Evolutionary conservation across 2,113 vertebrate genomes (phyloP).

Genomic region (Clupea harengus): DNA sequence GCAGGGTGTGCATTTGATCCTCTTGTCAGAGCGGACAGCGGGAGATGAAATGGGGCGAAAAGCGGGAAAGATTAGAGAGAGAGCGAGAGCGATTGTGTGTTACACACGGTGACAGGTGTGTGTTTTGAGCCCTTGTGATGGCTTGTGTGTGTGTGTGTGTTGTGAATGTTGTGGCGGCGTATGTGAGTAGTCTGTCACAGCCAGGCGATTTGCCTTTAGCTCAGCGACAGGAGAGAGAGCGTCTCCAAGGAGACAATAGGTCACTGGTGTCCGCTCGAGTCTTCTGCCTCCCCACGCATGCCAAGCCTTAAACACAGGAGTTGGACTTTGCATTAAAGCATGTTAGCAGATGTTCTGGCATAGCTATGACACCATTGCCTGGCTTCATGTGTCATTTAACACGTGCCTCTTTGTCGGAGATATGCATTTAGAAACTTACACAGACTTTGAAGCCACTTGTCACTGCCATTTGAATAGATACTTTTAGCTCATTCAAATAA

Average conservation of each 20-base stretch:
- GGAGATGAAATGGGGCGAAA: background rate
- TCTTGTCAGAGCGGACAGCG: background rate
- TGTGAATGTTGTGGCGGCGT: background rate
- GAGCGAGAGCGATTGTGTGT: background rate
- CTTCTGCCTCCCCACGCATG: constrained; percentile 17
- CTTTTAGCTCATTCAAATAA: constrained; percentile 76
- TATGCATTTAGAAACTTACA: constrained; percentile 30
- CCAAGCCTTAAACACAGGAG: constrained; percentile 22
- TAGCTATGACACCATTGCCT: constrained; percentile 36
- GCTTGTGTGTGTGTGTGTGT: background rate
- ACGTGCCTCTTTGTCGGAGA: constrained; percentile 28
- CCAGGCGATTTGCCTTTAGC: background rate
- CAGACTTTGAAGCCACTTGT: constrained; percentile 49
- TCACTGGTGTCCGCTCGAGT: background rate
- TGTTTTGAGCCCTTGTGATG: background rate
- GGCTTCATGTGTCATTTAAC: constrained; percentile 28
- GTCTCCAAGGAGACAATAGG: background rate
- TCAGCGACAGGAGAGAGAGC: background rate
- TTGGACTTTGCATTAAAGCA: constrained; percentile 19
- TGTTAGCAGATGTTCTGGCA: constrained; percentile 25
- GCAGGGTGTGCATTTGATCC: no score
- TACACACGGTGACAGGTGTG: background rate
- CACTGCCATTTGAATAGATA: constrained; percentile 66
- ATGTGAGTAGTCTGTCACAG: background rate
- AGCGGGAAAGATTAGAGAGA: background rate